A percentile compares a stretch with the other conserved stretches of the same genome.
Conservation (phyloP, 2,888 invertebrate genomes). For the Drosophila paracracens region DNA sequence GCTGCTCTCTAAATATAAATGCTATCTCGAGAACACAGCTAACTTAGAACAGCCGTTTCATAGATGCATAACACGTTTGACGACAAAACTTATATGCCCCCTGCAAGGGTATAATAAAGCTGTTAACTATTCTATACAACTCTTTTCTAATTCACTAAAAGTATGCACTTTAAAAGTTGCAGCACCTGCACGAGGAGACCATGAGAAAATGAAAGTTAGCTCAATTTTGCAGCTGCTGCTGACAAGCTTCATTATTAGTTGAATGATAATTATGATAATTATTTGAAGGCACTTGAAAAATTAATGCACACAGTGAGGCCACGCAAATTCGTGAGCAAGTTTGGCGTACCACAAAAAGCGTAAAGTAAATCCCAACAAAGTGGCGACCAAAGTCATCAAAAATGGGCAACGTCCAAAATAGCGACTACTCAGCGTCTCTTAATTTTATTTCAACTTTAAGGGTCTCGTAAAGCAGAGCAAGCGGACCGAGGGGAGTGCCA, state of each 20-base stretch:
- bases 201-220: background rate
- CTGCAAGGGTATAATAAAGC: background rate
- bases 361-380: constrained; percentile 59
- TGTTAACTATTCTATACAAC: background rate
- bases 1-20: background rate
- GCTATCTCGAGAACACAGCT: background rate
- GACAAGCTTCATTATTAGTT: constrained; percentile 35
- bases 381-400: constrained; percentile 54
- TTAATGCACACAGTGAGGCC: constrained; percentile 58
- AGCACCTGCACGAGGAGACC: background rate
- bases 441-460: constrained; percentile 73
- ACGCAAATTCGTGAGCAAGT: constrained; percentile 50
- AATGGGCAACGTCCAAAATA: constrained; percentile 63
- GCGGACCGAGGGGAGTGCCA: constrained; percentile 20
- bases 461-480: constrained; percentile 55
- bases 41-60: background rate
- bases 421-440: constrained; percentile 73
- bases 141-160: background rate
- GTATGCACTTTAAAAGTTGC: background rate
- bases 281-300: constrained; percentile 55
- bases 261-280: constrained; percentile 55
- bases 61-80: background rate
- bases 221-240: constrained; percentile 11
- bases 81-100: background rate
- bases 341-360: constrained; percentile 37